Evolutionary conservation across 2,888 invertebrate genomes (phyloP).

Genomic region (Caenorhabditis panamensis): DNA sequence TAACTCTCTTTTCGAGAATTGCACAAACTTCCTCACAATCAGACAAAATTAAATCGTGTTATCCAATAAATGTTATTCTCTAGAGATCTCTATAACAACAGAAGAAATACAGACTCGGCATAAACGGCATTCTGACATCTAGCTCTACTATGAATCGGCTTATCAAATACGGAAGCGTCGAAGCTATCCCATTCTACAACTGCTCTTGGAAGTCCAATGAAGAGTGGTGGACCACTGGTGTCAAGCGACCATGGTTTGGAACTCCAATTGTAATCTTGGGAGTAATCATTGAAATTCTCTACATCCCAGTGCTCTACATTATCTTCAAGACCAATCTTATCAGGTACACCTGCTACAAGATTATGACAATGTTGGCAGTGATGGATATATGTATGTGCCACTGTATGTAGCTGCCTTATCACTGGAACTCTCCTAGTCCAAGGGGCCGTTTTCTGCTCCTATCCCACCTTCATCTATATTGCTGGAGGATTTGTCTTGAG

Average conservation of each 20-base stretch:
- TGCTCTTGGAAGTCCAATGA: conserved; percentile 22
- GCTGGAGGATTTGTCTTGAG: conserved; percentile 17
- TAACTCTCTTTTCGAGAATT: too few relatives aligned
- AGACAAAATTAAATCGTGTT: too few relatives aligned
- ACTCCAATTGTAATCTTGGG: conserved; percentile 6
- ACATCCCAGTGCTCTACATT: conserved; percentile 15
- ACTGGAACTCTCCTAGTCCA: conserved; percentile 30
- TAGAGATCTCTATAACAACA: too few relatives aligned
- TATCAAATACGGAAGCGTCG: conserved; percentile 16
- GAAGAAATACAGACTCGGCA: neutral
- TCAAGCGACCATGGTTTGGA: conserved; percentile 18
- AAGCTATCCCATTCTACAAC: conserved; percentile 34
- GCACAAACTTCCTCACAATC: too few relatives aligned
- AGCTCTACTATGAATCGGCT: conserved; percentile 20
- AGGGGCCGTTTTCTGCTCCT: conserved; percentile 36
- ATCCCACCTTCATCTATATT: conserved; percentile 39
- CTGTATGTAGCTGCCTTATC: conserved; percentile 31
- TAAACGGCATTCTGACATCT: neutral
- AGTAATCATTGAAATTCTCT: conserved; percentile 18
- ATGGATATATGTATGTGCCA: conserved; percentile 33
- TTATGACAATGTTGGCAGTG: conserved; percentile 18
- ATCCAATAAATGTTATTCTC: too few relatives aligned
- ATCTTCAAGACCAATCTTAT: conserved; percentile 32
- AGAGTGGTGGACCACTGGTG: conserved; percentile 27
- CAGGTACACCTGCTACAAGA: conserved; percentile 27